Evolutionary conservation across 2,888 invertebrate genomes (phyloP), one percentile per base, ranked within the genome.

Genomic region (Brachypterus glaber): DNA sequence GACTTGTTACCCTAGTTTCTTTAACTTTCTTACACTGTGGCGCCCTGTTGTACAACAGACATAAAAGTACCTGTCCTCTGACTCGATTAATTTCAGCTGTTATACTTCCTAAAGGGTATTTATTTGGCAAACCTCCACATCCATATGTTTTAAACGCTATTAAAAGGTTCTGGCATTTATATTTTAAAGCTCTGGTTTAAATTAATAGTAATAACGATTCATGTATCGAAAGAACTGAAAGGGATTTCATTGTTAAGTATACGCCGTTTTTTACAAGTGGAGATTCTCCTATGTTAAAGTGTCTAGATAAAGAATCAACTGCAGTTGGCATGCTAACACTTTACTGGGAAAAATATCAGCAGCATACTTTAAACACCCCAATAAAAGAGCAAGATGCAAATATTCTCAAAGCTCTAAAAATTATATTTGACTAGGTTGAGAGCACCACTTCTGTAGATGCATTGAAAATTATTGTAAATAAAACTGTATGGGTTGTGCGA

Each of bases 131-230:
- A 27, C 27, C 27, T 27, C 8, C 5, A 21, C 27, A 27, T 27
- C 54, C 57, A 1, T 64, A 63, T 36, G 49, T 70, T 4, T 50
- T 70, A 1, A 64, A 63, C 45, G 60, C 71, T 1, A 56, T 76
- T 11, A 68, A 68, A 44, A 66, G 66, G 50, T 66, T 71, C 9
- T 72, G 73, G 62, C 68, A 71, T 14, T 60, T 72, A 14, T 66
- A 71, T 42, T 58, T 74, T 25, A 65, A 67, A 45, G 73, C 73
- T 1, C 63, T 74, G 13, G 66, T 68, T 1, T 64, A 63, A 14
- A 49, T 76, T 18, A 67, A 70, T 45, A 64, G 61, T 35, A 61
- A 55, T 39, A 54, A 57, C 3, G 73, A 73, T 55, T 57, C 62
- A 0, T 73, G 71, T 44, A 50, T 73, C n/a, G 63, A 60, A 17